Evolutionary conservation across 53 echinoderm and acorn worm species (phyloP), one percentile per base, ranked within the genome.

Genomic region (Paelopatides confundens): DNA sequence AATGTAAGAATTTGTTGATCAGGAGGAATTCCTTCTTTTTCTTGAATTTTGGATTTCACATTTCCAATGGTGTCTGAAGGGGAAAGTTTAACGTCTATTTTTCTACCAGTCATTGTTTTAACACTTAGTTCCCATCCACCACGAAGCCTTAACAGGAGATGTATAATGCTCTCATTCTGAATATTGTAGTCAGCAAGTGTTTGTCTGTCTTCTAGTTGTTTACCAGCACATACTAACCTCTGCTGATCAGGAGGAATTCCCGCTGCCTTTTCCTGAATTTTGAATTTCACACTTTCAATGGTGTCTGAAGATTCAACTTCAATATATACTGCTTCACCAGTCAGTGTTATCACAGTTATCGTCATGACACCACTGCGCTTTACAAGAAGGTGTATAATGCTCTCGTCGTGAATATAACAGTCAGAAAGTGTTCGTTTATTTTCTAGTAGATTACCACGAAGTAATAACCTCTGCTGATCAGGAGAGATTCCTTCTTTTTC

Each of bases 401-500:
- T 26, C 63, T 63, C 12, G 8, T 63, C 18, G 6, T 13, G 7
- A 28, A 9, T 15, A 26, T 63, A 8, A 0, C 15, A 63, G 35
- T 71, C 34, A 13, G 71, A 71, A 71, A 71, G 35, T 9, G 86
- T 86, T 28, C 86, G 33, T 36, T 69, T 69, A 69, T 86, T 69
- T 69, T 86, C 69, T 21, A 64, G 32, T 32, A 0, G 64, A 14
- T 63, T 33, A 62, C 83, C 83, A 62, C 83, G 30, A 82, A 82
- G 83, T 51, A 26, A 21, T n/a, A 82, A 31, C 32, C 64, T 31
- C 35, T 64, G 83, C 62, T 82, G 30, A 62, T 82, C 83, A 52
- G 62, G 63, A 12, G 83, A 62, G 17, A 63, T 86, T 91, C 96
- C 96, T 85, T 97, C 97, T 63, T 97, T 95, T 48, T 97, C 97